Conservation (phyloP, 2,888 invertebrate species). For the Platycnemis pennipes region DNA sequence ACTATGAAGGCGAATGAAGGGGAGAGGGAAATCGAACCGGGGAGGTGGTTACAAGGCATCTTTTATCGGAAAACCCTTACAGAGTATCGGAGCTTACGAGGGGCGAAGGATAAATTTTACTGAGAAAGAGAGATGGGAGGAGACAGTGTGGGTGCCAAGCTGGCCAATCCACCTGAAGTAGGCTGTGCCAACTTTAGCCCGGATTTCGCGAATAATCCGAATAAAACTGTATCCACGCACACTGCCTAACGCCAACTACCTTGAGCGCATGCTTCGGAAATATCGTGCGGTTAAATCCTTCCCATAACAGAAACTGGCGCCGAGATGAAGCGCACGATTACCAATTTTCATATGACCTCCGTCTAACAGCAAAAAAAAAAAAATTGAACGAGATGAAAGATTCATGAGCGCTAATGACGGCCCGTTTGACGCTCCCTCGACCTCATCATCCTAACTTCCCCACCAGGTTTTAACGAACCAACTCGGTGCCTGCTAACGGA, state of each 20-base stretch:
- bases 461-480: too few relatives aligned
- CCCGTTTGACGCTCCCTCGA: background rate
- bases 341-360: background rate
- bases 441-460: background rate
- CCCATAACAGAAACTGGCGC: background rate
- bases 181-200: background rate
- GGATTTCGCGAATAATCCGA: background rate
- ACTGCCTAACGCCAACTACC: background rate
- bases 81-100: background rate
- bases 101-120: background rate
- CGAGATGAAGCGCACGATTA: background rate
- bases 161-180: background rate
- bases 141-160: too few relatives aligned
- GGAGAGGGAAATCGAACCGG: background rate
- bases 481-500: too few relatives aligned
- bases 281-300: background rate
- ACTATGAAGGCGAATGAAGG: too few relatives aligned
- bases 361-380: background rate
- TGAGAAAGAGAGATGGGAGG: background rate
- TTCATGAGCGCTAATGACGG: background rate
- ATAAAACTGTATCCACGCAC: background rate
- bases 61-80: background rate
- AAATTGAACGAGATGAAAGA: background rate
- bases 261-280: background rate
- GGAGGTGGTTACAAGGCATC: background rate